phyloP scores from a whole-genome alignment of 2,797 vertebrate genomes.

The Morelia viridis region DNA sequence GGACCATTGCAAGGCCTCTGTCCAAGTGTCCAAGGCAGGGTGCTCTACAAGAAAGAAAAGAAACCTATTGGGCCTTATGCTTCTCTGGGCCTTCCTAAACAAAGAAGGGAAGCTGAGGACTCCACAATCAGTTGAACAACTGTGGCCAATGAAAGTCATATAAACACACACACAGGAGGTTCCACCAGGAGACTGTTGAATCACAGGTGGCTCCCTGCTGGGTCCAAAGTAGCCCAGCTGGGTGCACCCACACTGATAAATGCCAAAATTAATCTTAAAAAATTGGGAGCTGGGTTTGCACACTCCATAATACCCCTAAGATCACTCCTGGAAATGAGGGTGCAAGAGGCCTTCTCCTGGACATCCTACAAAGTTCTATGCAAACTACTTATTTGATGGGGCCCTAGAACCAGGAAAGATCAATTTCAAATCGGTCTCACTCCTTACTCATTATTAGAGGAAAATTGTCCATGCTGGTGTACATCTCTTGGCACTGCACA shows the following conservation, averaged over 20 bases:
- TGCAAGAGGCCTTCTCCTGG: not conserved
- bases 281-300: no score
- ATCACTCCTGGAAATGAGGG: not conserved
- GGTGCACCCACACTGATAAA: no score
- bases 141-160: not conserved
- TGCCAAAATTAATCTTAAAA: no score
- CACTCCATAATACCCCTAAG: not conserved
- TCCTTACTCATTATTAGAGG: not conserved
- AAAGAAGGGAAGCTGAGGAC: not conserved
- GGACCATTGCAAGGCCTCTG: not conserved
- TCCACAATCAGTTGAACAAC: not conserved
- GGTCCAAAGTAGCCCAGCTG: no score
- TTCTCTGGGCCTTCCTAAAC: not conserved
- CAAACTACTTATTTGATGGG: not conserved
- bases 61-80: rapidly evolving
- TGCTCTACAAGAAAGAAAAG: not conserved
- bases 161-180: no score
- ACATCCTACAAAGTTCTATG: not conserved
- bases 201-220: no score
- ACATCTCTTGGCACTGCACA: not conserved
- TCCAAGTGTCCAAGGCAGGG: not conserved
- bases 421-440: not conserved
- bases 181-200: no score
- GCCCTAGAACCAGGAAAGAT: not conserved
- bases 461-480: not conserved